Base-by-base conservation (phyloP, 1,140 invertebrate species). In the Conus ventricosus region DNA sequence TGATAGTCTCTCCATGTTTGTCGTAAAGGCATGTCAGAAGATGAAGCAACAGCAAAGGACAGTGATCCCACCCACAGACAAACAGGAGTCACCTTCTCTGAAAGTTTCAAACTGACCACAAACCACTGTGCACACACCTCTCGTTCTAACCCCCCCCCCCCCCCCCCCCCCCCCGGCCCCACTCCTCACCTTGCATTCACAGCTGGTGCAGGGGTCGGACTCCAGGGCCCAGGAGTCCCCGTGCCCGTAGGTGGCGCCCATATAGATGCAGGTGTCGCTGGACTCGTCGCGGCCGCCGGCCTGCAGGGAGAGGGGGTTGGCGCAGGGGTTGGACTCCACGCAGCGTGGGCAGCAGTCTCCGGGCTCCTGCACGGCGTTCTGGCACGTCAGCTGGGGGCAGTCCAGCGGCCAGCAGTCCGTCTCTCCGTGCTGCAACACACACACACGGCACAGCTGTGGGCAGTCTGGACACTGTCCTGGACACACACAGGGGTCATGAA, bases 331-430 rank as follows among this genome's bases (percentile, higher is more conserved):
- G 84, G 92, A 97, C 88, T 96, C 96, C 75, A 96, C 95, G 94
- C 97, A 97, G 63, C 97, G 96, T n/a, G 96, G 96, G 95, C 97
- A 97, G 95, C 97, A 97, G 93, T 97, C 97, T 3, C 92, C 93
- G 27, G 91, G 88, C 71, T 90, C 94, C 91, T 96, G 96, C 86
- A 97, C 95, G 63, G 97, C 96, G 92, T 97, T 96, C 90, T 96
- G 94, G 95, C 97, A 97, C 27, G 96, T 96, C 57, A 97, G 95
- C 39, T 96, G 96, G 88, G 97, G 97, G 96, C 98, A 98, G 92
- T 97, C 97, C 93, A 97, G 96, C 91, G 97, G 97, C 97, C 97
- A 98, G 94, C 98, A 98, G 95, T 98, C 97, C 88, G 98, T 96
- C 95, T 98, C 97, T 78, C 98, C 97, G 93, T 97, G 96, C 97